These are phyloP conservation scores for Teleogryllus oceanicus DNA, from an alignment of 2,888 invertebrate genomes.

Conservation along the genomic window DNA sequence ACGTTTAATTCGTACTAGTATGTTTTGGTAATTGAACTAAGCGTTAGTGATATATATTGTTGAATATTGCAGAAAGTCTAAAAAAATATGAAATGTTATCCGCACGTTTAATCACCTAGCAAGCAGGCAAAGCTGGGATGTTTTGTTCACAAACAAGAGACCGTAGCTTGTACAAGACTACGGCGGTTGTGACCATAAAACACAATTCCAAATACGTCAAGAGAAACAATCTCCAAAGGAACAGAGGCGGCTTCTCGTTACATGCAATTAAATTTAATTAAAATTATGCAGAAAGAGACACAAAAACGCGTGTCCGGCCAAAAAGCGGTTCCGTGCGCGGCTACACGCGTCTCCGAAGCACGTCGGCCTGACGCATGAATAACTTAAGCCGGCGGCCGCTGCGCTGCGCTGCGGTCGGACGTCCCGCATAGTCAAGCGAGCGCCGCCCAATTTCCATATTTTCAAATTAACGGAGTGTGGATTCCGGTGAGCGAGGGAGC, in stretches of 20 bases:
- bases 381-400: neutral
- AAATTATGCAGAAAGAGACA: neutral
- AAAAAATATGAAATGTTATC: too few species aligned
- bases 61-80: too few species aligned
- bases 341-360: neutral
- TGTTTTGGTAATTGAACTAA: too few species aligned
- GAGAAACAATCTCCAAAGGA: too few species aligned
- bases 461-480: constrained; percentile 1
- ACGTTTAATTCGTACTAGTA: too few species aligned
- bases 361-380: neutral
- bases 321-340: neutral
- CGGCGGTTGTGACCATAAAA: too few species aligned
- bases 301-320: neutral
- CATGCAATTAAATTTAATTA: neutral
- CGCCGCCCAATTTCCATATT: neutral
- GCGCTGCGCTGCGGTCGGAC: neutral
- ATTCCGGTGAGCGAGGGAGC: neutral
- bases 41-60: too few species aligned
- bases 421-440: neutral
- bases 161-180: too few species aligned
- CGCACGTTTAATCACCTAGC: too few species aligned
- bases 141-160: too few species aligned
- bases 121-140: too few species aligned
- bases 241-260: neutral
- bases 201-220: too few species aligned